Evolutionary conservation across 2,888 invertebrate species (phyloP).

Genomic region (Strigamia crassipes): DNA sequence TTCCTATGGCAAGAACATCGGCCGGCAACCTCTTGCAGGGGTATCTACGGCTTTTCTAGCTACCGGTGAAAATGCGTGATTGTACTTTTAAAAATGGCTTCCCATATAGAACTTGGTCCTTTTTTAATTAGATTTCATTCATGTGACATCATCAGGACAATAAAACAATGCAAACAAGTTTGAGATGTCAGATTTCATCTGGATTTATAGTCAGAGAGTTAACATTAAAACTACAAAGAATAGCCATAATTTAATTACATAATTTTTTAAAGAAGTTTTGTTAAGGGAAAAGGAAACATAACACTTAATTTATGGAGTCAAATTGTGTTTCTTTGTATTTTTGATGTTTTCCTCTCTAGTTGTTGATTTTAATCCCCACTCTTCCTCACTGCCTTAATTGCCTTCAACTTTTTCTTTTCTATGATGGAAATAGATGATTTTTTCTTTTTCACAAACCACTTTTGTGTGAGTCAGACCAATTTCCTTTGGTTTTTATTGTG

Average conservation of each 20-base stretch:
- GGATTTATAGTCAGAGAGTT: no score
- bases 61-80: no score
- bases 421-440: conserved; percentile 2
- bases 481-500: conserved; percentile 34
- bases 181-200: no score
- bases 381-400: conserved; percentile 15
- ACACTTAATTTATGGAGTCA: background rate
- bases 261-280: background rate
- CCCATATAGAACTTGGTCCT: no score
- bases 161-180: no score
- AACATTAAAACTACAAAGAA: no score
- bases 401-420: background rate
- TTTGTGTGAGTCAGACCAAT: conserved; percentile 22
- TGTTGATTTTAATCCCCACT: conserved; percentile 19
- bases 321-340: background rate
- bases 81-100: no score
- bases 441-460: conserved; percentile 1
- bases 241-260: background rate
- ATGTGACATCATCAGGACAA: no score
- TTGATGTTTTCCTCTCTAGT: background rate
- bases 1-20: no score
- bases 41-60: no score
- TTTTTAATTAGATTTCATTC: no score
- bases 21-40: no score
- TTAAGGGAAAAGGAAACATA: background rate